These are phyloP conservation scores for Zaprionus kolodkinae DNA, from an alignment of 1,140 invertebrate species.

Conservation along the genomic window DNA sequence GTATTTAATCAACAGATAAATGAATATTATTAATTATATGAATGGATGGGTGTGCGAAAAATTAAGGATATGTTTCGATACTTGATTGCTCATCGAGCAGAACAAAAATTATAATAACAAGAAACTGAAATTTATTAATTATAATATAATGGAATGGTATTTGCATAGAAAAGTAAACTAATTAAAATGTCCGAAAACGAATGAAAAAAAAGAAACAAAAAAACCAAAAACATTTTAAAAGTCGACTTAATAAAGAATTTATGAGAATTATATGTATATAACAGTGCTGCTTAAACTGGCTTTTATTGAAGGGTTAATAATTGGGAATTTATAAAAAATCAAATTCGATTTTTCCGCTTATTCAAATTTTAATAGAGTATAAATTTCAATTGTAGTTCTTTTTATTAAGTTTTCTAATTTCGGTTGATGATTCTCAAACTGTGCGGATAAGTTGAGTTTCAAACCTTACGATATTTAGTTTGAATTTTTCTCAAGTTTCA, in stretches of 20 bases:
- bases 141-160: constrained; percentile 62
- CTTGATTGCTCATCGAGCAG: constrained; percentile 39
- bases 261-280: constrained; percentile 77
- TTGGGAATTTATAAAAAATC: too few species aligned
- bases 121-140: constrained; percentile 67
- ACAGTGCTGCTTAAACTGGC: too few species aligned
- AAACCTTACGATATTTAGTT: neutral
- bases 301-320: too few species aligned
- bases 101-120: constrained; percentile 51
- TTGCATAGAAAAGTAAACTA: constrained; percentile 78
- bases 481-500: neutral
- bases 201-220: constrained; percentile 43
- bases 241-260: constrained; percentile 83
- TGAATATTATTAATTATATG: constrained; percentile 62
- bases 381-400: too few species aligned
- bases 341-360: too few species aligned
- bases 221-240: constrained; percentile 74
- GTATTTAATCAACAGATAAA: constrained; percentile 74
- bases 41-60: constrained; percentile 15
- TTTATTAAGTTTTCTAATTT: too few species aligned
- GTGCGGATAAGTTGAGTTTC: too few species aligned
- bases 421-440: neutral
- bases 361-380: too few species aligned
- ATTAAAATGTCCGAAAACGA: constrained; percentile 60
- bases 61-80: constrained; percentile 34